Evolutionary conservation across 2,797 vertebrate genomes (phyloP), one percentile per base, ranked within the genome.

Genomic region (Siniperca undulata): DNA sequence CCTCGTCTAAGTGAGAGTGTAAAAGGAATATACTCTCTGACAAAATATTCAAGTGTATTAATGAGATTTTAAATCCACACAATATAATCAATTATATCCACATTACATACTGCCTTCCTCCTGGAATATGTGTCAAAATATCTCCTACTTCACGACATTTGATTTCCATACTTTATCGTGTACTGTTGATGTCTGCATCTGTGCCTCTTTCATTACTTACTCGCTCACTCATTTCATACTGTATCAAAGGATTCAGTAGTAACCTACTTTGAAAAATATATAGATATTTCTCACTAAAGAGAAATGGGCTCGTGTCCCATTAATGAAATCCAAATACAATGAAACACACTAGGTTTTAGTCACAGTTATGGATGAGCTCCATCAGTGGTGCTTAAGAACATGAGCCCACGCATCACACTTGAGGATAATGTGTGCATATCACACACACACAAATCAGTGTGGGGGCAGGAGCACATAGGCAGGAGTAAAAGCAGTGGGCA

Each of bases 391-490:
- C 83, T 89, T 82, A 87, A 91, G 86, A 87, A 88, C 83, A 88
- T 81, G 79, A 11, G 74, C 92, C 93, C 86, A 93, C 89, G 44
- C 88, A 65, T 80, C 83, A 77, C 85, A 89, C 79, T 90, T 24
- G 30, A 81, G 65, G 59, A 82, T 86, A 83, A 86, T 74, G 82
- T 42, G 44, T 56, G 80, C 80, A 85, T 86, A 38, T n/a, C 70
- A 78, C 71, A 58, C 77, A 70, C 69, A 74, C 78, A 79, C 58
- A 83, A 61, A 84, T 70, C 83, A 77, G 70, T 79, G 90, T 90
- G 89, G 86, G 85, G 83, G 92, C 85, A 86, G 90, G 19, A 81
- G 77, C 89, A 62, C 81, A 87, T 60, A 83, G 67, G 70, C 79
- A 90, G 77, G 72, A 91, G 75, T 73, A 80, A 88, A 87, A 88